Percentiles rank a stretch among this genome's conserved stretches.
Conservation (phyloP, 2,797 vertebrate species). For the Columba guinea region DNA sequence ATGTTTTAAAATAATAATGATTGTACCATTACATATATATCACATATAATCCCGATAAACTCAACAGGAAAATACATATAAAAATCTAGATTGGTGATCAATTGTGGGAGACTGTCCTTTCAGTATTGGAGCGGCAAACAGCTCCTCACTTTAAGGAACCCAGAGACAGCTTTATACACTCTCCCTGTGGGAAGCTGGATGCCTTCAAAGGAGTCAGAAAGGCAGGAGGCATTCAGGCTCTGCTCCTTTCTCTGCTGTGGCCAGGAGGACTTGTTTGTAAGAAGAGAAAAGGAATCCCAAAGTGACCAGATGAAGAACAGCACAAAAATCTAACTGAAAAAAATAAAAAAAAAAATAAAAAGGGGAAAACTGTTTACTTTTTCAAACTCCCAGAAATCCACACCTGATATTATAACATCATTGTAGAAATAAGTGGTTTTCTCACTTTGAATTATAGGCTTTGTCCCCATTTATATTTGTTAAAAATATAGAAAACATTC, state of each 20-base stretch:
- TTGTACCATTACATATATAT: not conserved
- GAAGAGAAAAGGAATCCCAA: not conserved
- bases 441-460: not conserved
- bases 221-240: conserved; percentile 14
- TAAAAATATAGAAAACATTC: not conserved
- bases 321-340: not conserved
- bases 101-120: not conserved
- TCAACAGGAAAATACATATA: not conserved
- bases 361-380: not conserved
- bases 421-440: not conserved
- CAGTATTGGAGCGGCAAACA: not conserved
- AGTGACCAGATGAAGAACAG: not conserved
- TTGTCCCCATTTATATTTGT: not conserved
- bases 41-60: not conserved
- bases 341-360: not conserved
- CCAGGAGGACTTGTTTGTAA: not conserved
- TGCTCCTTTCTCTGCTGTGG: not conserved
- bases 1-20: too few species aligned
- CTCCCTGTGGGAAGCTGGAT: conserved; percentile 37
- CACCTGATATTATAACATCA: not conserved
- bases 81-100: not conserved
- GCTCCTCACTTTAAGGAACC: not conserved
- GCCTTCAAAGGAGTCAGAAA: conserved; percentile 45
- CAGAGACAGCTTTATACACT: not conserved
- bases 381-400: not conserved